Evolutionary conservation across 2,113 vertebrate species (phyloP).

Genomic region (Ranitomeya imitator): DNA sequence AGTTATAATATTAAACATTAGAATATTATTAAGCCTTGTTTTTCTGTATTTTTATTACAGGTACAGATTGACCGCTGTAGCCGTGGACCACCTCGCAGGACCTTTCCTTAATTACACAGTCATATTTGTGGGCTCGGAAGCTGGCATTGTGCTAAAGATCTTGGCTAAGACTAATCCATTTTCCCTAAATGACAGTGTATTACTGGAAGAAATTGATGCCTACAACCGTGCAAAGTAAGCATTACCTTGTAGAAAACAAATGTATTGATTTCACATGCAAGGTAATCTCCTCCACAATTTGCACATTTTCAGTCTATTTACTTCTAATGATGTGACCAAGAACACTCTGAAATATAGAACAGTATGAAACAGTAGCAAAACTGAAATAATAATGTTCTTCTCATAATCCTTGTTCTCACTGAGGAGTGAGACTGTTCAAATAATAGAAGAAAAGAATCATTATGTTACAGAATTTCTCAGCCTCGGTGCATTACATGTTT

Average conservation of each 20-base stretch:
- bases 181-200: constrained; percentile 88
- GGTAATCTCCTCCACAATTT: constrained; percentile 10
- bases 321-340: background rate
- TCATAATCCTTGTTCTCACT: background rate
- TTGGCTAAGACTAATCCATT: constrained; percentile 86
- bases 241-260: constrained; percentile 52
- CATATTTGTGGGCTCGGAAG: constrained; percentile 94
- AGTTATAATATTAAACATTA: no score
- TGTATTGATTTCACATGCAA: constrained; percentile 38
- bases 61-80: constrained; percentile 89
- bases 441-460: background rate
- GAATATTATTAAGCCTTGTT: background rate
- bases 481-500: background rate
- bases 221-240: constrained; percentile 96
- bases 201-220: constrained; percentile 96
- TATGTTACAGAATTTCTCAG: background rate
- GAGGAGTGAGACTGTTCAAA: background rate
- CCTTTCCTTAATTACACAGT: constrained; percentile 94
- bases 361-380: background rate
- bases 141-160: constrained; percentile 92
- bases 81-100: constrained; percentile 88
- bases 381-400: background rate
- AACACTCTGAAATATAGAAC: background rate
- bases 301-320: constrained; percentile 16
- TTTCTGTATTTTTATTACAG: constrained; percentile 67